A percentile compares a stretch with the other conserved stretches of the same genome.
These are phyloP conservation scores for Bungarus multicinctus DNA, from an alignment of 2,113 vertebrate species.

Conservation along the genomic window DNA sequence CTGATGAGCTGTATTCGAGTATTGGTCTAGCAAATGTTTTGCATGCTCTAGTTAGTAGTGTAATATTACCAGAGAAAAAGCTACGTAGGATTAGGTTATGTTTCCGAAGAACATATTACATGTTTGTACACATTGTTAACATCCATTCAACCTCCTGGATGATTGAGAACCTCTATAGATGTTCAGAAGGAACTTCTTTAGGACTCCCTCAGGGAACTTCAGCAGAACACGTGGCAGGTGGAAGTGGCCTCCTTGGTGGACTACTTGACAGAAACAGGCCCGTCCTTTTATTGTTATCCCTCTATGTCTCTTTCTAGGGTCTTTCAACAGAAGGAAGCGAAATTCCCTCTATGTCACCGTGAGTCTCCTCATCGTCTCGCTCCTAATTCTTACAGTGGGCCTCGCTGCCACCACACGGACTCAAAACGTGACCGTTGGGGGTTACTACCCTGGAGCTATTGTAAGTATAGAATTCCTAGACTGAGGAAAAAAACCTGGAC, in stretches of 20 bases:
- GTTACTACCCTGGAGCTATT: conserved; percentile 97
- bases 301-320: conserved; percentile 81
- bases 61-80: no score
- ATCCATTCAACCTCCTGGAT: no score
- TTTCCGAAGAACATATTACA: no score
- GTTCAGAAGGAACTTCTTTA: not conserved
- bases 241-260: conserved; percentile 28
- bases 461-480: conserved; percentile 81
- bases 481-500: conserved; percentile 51
- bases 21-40: no score
- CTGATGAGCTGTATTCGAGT: no score
- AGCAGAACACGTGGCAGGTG: not conserved
- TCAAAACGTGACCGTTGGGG: conserved; percentile 97
- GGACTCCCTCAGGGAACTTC: conserved; percentile 7
- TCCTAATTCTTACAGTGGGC: conserved; percentile 94
- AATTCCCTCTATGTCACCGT: conserved; percentile 94
- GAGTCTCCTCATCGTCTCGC: conserved; percentile 89
- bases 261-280: conserved; percentile 50
- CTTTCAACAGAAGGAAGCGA: conserved; percentile 93
- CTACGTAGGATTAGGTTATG: no score
- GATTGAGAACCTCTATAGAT: no score
- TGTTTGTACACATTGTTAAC: no score
- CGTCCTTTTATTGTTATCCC: conserved; percentile 54
- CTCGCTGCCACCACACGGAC: conserved; percentile 95
- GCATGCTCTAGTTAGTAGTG: no score